Percentiles rank a stretch among this genome's conserved stretches.
Conservation (phyloP, 1,140 invertebrate genomes). For the Ylistrum balloti region DNA sequence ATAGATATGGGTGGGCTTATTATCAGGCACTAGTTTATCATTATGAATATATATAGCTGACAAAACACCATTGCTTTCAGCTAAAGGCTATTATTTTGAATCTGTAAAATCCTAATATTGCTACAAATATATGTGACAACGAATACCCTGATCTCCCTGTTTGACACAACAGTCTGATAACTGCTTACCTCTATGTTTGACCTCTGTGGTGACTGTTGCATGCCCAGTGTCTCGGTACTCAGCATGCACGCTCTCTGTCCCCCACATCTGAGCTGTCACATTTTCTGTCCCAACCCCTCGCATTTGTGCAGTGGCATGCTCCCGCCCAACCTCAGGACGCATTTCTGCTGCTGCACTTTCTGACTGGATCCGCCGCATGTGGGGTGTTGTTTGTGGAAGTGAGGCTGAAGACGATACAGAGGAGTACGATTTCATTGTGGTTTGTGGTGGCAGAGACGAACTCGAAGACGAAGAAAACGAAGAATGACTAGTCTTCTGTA, state of each 20-base stretch:
- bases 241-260: conserved; percentile 5
- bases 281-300: neutral
- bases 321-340: neutral
- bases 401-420: conserved; percentile 1
- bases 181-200: neutral
- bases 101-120: neutral
- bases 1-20: too few relatives aligned
- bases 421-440: neutral
- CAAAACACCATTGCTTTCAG: neutral
- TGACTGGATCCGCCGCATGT: neutral
- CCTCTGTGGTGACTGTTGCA: neutral
- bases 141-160: too few relatives aligned
- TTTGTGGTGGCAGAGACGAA: neutral
- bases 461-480: neutral
- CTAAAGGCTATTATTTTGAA: neutral
- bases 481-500: neutral
- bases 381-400: neutral
- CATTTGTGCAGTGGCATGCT: conserved; percentile 23
- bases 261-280: conserved; percentile 11
- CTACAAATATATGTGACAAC: too few relatives aligned
- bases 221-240: neutral
- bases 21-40: too few relatives aligned
- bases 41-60: neutral
- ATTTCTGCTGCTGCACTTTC: conserved; percentile 10
- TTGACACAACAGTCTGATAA: too few relatives aligned